Base-by-base conservation (phyloP, 2,113 vertebrate genomes). In the Dicrurus megarhynchus region DNA sequence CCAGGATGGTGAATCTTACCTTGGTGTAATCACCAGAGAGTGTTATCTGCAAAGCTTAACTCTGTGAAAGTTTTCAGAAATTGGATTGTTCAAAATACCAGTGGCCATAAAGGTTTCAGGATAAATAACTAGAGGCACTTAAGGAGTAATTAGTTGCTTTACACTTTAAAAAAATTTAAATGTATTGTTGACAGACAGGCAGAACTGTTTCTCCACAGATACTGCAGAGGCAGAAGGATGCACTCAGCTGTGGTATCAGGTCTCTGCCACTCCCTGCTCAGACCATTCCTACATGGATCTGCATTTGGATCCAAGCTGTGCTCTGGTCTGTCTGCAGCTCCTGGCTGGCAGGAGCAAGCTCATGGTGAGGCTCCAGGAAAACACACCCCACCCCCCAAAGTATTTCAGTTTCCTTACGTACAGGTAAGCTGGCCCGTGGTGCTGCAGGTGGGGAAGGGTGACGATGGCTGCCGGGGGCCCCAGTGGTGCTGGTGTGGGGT, bases 391-490 rank as follows among this genome's bases (percentile, higher is more conserved):
- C 3, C 4, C 61, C 47, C 5, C 22, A 16, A 0, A 5, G 7
- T 2, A 1, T 4, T 14, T 16, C 14, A 6, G 41, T 18, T 16
- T 11, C 82, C 47, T 30, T 95, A 98, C 98, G 86, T 96, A 98
- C 98, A 98, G 97, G 44, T 98, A 97, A 16, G 98, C 84, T 3
- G 98, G 84, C 3, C 97, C 27, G 30, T 97, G 97, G 14, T 98
- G 97, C 96, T 98, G 98, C 92, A 98, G 97, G 26, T 96, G 89
- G 30, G 98, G 97, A 16, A 98, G 87, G 9, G 97, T 96, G 76
- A 98, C 89, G 9, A 98, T 87, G 77, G 98, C 96, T 3, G 97
- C 90, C 0, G 97, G 87, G 26, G 96, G 96, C 67, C 97, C 97
- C 68, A 97, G 64, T 0, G 98, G 35, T 79, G 94, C 98, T 28